Base-by-base conservation (phyloP, 2,113 vertebrate species). In the Rhea americana region DNA sequence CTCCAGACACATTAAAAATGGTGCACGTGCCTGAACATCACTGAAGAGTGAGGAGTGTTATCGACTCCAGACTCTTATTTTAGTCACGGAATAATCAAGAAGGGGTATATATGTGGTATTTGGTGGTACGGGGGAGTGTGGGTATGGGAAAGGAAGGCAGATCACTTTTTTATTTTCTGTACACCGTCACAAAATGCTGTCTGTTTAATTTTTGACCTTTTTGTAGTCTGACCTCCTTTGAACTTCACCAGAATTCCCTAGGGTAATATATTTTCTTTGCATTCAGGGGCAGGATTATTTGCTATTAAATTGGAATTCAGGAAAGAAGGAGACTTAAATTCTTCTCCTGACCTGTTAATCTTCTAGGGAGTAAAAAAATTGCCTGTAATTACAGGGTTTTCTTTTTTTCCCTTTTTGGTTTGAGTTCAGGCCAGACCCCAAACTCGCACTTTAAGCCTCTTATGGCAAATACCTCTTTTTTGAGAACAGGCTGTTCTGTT, bases 1-100 rank as follows among this genome's bases (percentile, higher is more conserved):
- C 95, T 95, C 73, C 91, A 90, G 95, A 90, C 74, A 80, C 95
- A 93, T 97, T 91, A 95, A 93, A 85, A 85, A 82, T 21, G 79
- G 91, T 63, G 86, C 2, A 7, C 84, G 75, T 59, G 90, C 85
- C 83, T 89, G 67, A 91, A 20, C 73, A 85, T 47, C 91, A 7
- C 86, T 55, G 65, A 58, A 37, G 82, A 74, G 21, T 21, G 19
- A 89, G 82, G 80, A 95, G 56, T 1, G 3, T 4, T 61, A 24
- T 63, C 2, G 12, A 14, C 82, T 72, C 30, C 77, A 74, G 78
- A 4, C 47, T 79, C 75, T 2, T 16, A 15, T 58, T 68, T 78
- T 6, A 41, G 82, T 47, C 1, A 0, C 81, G 50, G 73, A 82
- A 66, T 68, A 56, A 53, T 24, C 45, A 24, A 37, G 73, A 51